phyloP scores from a whole-genome alignment of 2,113 vertebrate species.

The Nothoprocta pentlandii region DNA sequence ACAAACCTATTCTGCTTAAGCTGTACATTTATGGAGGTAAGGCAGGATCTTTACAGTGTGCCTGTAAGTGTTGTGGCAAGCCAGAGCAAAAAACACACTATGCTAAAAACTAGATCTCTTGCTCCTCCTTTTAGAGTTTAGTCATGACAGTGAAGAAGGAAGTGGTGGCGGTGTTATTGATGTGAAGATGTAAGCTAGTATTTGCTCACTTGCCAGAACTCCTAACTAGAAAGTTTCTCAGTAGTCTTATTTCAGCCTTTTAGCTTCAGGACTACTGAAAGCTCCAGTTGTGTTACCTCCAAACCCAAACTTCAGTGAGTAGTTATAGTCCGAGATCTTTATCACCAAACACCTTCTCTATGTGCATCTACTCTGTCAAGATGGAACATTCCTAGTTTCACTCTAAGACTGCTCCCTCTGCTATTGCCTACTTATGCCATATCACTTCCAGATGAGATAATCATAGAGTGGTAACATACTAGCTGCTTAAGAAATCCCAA shows the following conservation, averaged over 20 bases:
- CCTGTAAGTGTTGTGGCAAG: background rate
- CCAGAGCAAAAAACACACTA: background rate
- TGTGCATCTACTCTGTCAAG: background rate
- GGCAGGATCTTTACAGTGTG: fast-evolving
- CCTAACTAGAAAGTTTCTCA: background rate
- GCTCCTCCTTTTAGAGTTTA: background rate
- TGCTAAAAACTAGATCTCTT: background rate
- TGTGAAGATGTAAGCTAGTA: background rate
- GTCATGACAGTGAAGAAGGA: background rate
- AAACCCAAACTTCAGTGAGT: background rate
- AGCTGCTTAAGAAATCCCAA: background rate
- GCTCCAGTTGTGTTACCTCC: background rate
- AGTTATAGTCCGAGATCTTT: background rate
- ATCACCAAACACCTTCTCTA: background rate
- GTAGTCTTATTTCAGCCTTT: background rate
- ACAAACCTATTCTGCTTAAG: background rate
- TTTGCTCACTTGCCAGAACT: background rate
- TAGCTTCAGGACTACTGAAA: background rate
- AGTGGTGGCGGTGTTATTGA: background rate
- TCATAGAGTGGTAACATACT: background rate
- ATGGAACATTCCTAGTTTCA: background rate
- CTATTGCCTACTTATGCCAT: background rate
- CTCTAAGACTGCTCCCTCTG: background rate
- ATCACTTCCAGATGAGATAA: background rate
- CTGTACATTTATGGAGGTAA: background rate